Conservation (phyloP, 1,140 invertebrate genomes). For the Procambarus clarkii region DNA sequence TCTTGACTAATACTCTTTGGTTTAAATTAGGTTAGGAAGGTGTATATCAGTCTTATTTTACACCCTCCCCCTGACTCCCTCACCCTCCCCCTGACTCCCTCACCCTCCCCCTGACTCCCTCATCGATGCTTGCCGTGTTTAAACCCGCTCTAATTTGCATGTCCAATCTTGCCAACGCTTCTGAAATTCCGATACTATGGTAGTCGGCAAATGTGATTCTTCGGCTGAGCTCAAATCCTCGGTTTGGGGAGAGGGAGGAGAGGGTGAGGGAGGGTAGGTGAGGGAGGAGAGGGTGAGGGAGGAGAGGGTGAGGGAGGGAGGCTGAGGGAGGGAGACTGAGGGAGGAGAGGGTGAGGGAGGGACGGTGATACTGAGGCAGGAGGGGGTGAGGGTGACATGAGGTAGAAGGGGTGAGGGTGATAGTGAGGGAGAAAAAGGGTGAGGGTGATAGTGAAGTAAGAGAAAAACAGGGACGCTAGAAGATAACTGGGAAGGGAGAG, state of each 20-base stretch:
- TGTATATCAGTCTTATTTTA: too few species aligned
- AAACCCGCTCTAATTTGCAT: conserved; percentile 6
- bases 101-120: not conserved
- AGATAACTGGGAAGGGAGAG: not conserved
- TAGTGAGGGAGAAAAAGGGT: not conserved
- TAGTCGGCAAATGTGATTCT: conserved; percentile 8
- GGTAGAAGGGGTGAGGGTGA: not conserved
- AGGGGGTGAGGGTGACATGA: not conserved
- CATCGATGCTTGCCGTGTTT: not conserved
- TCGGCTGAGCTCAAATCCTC: not conserved
- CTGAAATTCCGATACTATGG: not conserved
- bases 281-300: not conserved
- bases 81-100: too few species aligned
- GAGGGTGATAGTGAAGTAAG: not conserved
- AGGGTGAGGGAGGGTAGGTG: not conserved
- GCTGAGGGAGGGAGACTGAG: not conserved
- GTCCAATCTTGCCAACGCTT: not conserved
- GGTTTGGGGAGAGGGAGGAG: not conserved
- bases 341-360: not conserved
- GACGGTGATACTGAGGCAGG: not conserved
- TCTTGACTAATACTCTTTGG: too few species aligned
- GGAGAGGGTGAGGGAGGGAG: not conserved
- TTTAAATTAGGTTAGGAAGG: too few species aligned
- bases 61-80: too few species aligned
- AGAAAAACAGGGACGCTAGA: not conserved